Evolutionary conservation across 2,888 invertebrate genomes (phyloP).

Genomic region (Aproaerema taeniolella): DNA sequence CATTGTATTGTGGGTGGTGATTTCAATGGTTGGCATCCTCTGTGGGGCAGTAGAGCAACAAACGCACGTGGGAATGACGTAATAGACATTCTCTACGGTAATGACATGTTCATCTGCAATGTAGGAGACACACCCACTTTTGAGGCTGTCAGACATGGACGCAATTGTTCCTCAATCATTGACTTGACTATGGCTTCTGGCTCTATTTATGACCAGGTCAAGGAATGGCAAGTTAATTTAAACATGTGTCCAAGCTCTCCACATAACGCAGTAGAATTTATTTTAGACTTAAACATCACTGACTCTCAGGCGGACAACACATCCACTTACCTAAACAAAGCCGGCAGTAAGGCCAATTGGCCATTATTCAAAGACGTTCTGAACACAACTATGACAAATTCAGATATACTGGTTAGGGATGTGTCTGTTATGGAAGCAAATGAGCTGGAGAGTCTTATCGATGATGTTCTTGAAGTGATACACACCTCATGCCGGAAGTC

Average conservation of each 20-base stretch:
- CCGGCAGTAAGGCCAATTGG: conserved; percentile 1
- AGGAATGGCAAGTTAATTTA: conserved; percentile 13
- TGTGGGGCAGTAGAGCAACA: conserved; percentile 11
- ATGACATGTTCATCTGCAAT: conserved; percentile 13
- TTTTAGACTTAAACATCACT: neutral
- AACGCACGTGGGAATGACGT: conserved; percentile 11
- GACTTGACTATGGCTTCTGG: conserved; percentile 13
- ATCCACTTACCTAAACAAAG: neutral
- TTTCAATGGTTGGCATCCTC: conserved; percentile 19
- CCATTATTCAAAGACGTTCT: neutral
- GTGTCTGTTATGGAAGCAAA: neutral
- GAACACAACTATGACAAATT: neutral
- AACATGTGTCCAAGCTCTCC: conserved; percentile 13
- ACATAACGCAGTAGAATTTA: conserved; percentile 18
- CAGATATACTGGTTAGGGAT: neutral
- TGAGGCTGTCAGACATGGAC: conserved; percentile 18
- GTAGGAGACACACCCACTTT: conserved; percentile 17
- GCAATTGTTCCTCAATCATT: conserved; percentile 9
- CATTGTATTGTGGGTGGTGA: conserved; percentile 15
- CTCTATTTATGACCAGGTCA: neutral
- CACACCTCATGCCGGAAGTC: neutral
- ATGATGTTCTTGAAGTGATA: neutral
- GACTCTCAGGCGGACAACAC: neutral
- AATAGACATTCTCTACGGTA: conserved; percentile 3
- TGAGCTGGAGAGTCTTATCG: neutral